These are phyloP conservation scores for Gadus macrocephalus DNA, from an alignment of 2,113 vertebrate genomes.

Conservation along the genomic window DNA sequence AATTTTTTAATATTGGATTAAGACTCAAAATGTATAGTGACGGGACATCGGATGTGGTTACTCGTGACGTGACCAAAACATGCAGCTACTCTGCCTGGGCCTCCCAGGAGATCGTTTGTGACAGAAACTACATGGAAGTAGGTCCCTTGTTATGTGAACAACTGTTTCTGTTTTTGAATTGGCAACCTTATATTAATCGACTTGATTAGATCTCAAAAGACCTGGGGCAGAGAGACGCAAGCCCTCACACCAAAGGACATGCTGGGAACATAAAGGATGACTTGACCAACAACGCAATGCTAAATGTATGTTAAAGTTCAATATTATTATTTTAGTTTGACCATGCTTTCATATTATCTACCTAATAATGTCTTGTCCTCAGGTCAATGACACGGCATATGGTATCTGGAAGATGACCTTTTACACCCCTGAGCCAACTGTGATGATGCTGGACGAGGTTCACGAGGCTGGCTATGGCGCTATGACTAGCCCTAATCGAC, in stretches of 20 bases:
- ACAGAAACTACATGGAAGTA: slow-evolving; percentile 75
- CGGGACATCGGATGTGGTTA: slow-evolving; percentile 26
- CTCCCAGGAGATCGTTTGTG: slow-evolving; percentile 66
- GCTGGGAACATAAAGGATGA: slow-evolving; percentile 6
- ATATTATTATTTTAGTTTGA: background rate
- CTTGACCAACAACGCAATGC: slow-evolving; percentile 4
- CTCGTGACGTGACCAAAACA: slow-evolving; percentile 44
- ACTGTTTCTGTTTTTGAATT: background rate
- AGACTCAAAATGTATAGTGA: slow-evolving; percentile 49
- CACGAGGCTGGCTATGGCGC: slow-evolving; percentile 59
- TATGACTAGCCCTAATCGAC: slow-evolving; percentile 38
- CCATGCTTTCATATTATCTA: background rate
- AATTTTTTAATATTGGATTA: slow-evolving; percentile 45
- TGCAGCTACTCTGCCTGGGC: slow-evolving; percentile 65
- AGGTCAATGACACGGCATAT: slow-evolving; percentile 6
- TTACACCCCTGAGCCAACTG: slow-evolving; percentile 55
- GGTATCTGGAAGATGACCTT: slow-evolving; percentile 72
- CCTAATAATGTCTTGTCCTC: background rate
- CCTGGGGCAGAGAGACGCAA: slow-evolving; percentile 18
- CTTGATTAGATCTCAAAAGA: slow-evolving; percentile 43
- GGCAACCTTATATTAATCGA: background rate
- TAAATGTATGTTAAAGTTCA: background rate
- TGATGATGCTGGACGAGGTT: slow-evolving; percentile 58
- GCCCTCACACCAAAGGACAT: slow-evolving; percentile 4
- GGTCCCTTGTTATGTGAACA: background rate